Evolutionary conservation across 2,888 invertebrate species (phyloP).

Genomic region (Theretra japonica): DNA sequence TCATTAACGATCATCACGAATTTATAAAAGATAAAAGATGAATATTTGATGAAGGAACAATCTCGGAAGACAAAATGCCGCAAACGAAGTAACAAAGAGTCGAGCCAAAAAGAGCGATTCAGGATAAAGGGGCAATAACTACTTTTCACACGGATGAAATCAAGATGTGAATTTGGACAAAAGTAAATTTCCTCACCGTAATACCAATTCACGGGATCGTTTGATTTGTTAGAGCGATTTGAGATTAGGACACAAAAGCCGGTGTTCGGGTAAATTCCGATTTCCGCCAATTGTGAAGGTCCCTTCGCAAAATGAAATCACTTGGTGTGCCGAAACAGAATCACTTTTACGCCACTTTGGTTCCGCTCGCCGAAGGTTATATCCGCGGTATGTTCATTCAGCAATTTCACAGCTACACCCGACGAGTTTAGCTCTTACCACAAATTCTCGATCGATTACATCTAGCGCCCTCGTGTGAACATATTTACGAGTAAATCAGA

Average conservation of each 20-base stretch:
- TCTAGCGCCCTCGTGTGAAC: background rate
- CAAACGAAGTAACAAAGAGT: slow-evolving; percentile 17
- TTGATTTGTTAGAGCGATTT: slow-evolving; percentile 66
- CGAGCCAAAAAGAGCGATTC: slow-evolving; percentile 7
- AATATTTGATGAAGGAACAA: background rate
- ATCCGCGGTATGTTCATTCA: slow-evolving; percentile 53
- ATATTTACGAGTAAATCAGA: slow-evolving; percentile 2
- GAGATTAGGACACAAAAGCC: slow-evolving; percentile 63
- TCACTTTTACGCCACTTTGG: slow-evolving; percentile 69
- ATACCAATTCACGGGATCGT: slow-evolving; percentile 52
- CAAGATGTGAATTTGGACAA: slow-evolving; percentile 43
- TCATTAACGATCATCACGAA: background rate
- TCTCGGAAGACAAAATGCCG: background rate
- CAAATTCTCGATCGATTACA: slow-evolving; percentile 20
- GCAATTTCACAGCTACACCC: slow-evolving; percentile 46
- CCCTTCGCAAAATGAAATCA: slow-evolving; percentile 65
- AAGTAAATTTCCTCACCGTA: slow-evolving; percentile 47
- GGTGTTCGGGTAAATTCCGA: slow-evolving; percentile 65
- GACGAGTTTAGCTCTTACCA: slow-evolving; percentile 39
- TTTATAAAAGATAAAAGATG: background rate
- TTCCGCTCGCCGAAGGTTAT: slow-evolving; percentile 54
- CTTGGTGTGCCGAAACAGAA: slow-evolving; percentile 67
- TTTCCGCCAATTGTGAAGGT: slow-evolving; percentile 72
- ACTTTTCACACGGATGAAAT: slow-evolving; percentile 23
- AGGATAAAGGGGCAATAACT: slow-evolving; percentile 14